Evolutionary conservation across 23 tunicate genomes (phyloP).

Genomic region (Oikopleura dioica): DNA sequence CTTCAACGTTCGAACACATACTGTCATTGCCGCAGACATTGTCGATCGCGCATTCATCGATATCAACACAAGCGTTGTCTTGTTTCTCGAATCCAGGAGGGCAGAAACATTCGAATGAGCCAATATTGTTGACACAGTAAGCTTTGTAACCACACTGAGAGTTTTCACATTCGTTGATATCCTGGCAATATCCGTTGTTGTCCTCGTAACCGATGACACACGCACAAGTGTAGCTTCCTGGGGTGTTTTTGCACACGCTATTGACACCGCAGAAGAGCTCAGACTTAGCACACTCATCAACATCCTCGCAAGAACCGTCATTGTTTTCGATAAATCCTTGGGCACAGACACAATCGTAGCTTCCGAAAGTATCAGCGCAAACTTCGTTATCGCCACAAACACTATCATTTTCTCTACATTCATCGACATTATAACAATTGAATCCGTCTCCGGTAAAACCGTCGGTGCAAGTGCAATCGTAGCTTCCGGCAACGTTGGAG

Average conservation of each 20-base stretch:
- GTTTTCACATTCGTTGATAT: slow-evolving; percentile 1
- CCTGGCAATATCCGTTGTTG: neutral
- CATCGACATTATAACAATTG: slow-evolving; percentile 14
- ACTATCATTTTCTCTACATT: slow-evolving; percentile 1
- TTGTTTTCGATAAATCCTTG: neutral
- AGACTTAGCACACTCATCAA: slow-evolving; percentile 10
- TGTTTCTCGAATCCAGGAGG: neutral
- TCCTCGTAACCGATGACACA: neutral
- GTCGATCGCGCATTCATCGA: neutral
- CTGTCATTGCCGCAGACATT: neutral
- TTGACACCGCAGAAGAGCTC: neutral
- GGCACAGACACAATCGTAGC: slow-evolving; percentile 16
- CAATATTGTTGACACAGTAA: neutral
- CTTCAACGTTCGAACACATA: neutral
- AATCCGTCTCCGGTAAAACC: neutral
- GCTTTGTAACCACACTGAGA: neutral
- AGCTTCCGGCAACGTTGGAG: neutral
- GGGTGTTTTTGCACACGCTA: neutral
- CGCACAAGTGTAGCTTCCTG: neutral
- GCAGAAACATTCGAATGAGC: neutral
- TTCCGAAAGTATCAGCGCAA: slow-evolving; percentile 12
- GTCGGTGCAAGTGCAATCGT: neutral
- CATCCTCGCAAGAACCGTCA: neutral
- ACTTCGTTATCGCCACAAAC: slow-evolving; percentile 16
- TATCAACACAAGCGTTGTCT: neutral